Evolutionary conservation across 2,113 vertebrate species (phyloP).

Genomic region (Albula glossodonta): DNA sequence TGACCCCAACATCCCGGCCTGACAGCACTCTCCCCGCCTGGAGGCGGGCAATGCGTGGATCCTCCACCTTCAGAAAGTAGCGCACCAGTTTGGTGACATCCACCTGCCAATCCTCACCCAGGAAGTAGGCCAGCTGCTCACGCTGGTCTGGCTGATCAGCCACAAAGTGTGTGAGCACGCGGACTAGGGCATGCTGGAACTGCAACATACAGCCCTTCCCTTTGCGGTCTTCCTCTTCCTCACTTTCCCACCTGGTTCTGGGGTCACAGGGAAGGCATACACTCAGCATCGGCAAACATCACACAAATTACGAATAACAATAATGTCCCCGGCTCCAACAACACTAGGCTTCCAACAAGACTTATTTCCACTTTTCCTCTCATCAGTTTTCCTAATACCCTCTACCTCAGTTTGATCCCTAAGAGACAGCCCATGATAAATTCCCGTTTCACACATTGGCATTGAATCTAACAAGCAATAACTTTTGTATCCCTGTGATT

Average conservation of each 20-base stretch:
- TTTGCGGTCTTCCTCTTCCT: slow-evolving; percentile 78
- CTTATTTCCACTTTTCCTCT: background rate
- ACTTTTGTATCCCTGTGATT: background rate
- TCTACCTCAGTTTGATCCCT: background rate
- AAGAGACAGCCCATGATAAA: background rate
- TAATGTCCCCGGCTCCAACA: slow-evolving; percentile 7
- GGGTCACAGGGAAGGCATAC: slow-evolving; percentile 11
- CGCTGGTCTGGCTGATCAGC: slow-evolving; percentile 75
- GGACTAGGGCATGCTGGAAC: slow-evolving; percentile 84
- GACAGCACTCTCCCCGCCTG: slow-evolving; percentile 79
- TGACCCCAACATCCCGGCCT: slow-evolving; percentile 87
- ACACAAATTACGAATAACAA: slow-evolving; percentile 28
- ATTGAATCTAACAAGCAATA: background rate
- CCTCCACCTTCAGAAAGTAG: slow-evolving; percentile 91
- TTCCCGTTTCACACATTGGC: background rate
- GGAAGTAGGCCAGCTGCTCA: slow-evolving; percentile 70
- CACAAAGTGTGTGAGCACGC: slow-evolving; percentile 86
- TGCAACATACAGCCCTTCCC: slow-evolving; percentile 86
- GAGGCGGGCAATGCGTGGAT: slow-evolving; percentile 79
- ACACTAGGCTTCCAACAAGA: no score
- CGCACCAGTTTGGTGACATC: slow-evolving; percentile 84
- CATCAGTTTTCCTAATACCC: background rate
- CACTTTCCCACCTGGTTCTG: slow-evolving; percentile 79
- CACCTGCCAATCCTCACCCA: slow-evolving; percentile 91
- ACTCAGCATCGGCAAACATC: slow-evolving; percentile 42